phyloP scores from a whole-genome alignment of 1,140 invertebrate species.

The Cydia amplana region DNA sequence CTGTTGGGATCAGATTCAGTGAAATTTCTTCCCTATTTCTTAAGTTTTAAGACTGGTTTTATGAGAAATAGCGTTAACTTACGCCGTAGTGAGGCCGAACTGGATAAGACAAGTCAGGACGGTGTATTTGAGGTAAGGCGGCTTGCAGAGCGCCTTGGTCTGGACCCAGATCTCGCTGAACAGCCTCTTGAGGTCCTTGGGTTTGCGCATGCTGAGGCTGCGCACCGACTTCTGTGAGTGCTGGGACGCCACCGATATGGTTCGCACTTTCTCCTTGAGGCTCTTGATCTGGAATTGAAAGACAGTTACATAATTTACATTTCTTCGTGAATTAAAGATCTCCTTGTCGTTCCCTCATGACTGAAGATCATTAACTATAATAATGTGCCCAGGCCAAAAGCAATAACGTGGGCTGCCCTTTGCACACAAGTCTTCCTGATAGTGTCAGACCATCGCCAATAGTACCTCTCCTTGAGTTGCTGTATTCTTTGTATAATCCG shows the following conservation, averaged over 20 bases:
- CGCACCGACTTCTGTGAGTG: slow-evolving; percentile 80
- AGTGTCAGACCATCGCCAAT: too few relatives aligned
- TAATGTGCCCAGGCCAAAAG: too few relatives aligned
- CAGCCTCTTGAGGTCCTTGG: slow-evolving; percentile 83
- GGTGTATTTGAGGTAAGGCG: slow-evolving; percentile 85
- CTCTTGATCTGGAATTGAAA: slow-evolving; percentile 81
- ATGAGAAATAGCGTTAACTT: slow-evolving; percentile 38
- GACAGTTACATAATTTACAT: slow-evolving; percentile 32
- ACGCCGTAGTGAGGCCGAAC: slow-evolving; percentile 87
- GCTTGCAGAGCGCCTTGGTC: slow-evolving; percentile 84
- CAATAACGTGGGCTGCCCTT: too few relatives aligned
- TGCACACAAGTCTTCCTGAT: too few relatives aligned
- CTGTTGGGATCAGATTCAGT: too few relatives aligned
- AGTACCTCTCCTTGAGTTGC: too few relatives aligned
- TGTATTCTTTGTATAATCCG: too few relatives aligned
- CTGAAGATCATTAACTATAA: too few relatives aligned
- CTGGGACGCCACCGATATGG: slow-evolving; percentile 82
- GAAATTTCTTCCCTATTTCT: too few relatives aligned
- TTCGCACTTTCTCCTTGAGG: slow-evolving; percentile 83
- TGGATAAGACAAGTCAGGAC: slow-evolving; percentile 87
- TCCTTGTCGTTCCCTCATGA: neutral
- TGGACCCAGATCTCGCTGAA: slow-evolving; percentile 84
- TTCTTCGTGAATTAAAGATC: neutral
- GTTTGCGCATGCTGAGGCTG: slow-evolving; percentile 82
- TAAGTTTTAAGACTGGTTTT: too few relatives aligned